Conservation (phyloP, 2,888 invertebrate genomes). For the Lepidonotus clava region DNA sequence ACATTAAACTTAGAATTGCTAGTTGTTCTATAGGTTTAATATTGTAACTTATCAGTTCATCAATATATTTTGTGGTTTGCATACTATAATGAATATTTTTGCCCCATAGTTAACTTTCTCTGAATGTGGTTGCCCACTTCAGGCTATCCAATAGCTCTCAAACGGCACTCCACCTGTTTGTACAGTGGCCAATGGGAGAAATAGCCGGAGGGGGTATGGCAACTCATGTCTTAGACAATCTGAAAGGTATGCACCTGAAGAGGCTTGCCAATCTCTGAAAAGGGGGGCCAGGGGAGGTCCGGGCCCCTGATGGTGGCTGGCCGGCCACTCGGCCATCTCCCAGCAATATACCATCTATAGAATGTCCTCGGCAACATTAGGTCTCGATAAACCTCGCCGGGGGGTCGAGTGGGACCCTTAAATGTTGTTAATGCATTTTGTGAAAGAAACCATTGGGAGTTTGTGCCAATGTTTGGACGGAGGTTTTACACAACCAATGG, state of each 20-base stretch:
- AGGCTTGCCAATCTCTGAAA: neutral
- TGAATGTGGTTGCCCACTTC: neutral
- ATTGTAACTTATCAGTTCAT: no score
- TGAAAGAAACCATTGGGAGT: slow-evolving; percentile 38
- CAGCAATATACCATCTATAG: slow-evolving; percentile 24
- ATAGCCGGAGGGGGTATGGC: slow-evolving; percentile 24
- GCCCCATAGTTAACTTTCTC: neutral
- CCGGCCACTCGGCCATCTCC: neutral
- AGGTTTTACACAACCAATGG: no score
- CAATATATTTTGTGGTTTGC: no score
- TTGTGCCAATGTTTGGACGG: slow-evolving; percentile 36
- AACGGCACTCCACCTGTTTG: slow-evolving; percentile 23
- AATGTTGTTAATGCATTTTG: slow-evolving; percentile 52
- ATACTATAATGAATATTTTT: neutral
- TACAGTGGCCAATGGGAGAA: slow-evolving; percentile 42
- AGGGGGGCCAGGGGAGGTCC: neutral
- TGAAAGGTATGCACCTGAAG: slow-evolving; percentile 1
- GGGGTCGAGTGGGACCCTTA: slow-evolving; percentile 28
- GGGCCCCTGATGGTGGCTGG: slow-evolving; percentile 5
- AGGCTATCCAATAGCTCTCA: neutral
- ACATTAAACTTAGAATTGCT: no score
- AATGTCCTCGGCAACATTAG: slow-evolving; percentile 32
- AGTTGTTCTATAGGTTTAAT: no score
- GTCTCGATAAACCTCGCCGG: slow-evolving; percentile 50
- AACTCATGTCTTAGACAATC: slow-evolving; percentile 15